Evolutionary conservation across 1,140 invertebrate species (phyloP).

Genomic region (Euschistus heros): DNA sequence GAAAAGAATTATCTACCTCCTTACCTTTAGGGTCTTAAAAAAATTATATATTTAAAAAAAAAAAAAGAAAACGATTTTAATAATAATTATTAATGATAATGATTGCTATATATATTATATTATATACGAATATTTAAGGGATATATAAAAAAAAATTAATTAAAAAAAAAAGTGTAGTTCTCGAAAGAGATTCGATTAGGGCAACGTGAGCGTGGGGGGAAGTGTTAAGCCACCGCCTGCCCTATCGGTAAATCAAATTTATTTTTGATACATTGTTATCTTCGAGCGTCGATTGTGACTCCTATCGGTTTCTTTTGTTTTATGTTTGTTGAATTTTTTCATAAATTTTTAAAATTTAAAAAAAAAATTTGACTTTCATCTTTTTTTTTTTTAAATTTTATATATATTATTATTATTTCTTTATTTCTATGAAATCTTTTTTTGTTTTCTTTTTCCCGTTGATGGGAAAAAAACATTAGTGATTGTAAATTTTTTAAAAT

Average conservation of each 20-base stretch:
- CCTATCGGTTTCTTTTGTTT: constrained; percentile 25
- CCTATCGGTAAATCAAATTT: constrained; percentile 23
- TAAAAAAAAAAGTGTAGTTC: constrained; percentile 3
- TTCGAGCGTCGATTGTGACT: constrained; percentile 19
- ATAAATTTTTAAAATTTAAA: constrained; percentile 22
- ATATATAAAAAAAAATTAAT: not conserved
- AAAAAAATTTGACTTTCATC: constrained; percentile 19
- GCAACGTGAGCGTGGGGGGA: not conserved
- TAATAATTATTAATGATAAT: constrained; percentile 9
- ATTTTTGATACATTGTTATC: constrained; percentile 22
- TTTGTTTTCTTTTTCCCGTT: constrained; percentile 2
- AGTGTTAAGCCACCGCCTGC: constrained; percentile 12
- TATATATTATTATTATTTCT: constrained; percentile 12
- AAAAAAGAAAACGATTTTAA: constrained; percentile 8
- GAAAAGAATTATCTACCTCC: constrained; percentile 8
- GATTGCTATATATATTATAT: constrained; percentile 9
- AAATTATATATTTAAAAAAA: constrained; percentile 15
- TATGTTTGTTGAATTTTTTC: constrained; percentile 26
- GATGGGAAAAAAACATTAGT: constrained; percentile 5
- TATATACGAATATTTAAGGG: constrained; percentile 8
- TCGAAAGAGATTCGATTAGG: constrained; percentile 3
- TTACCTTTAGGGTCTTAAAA: constrained; percentile 16
- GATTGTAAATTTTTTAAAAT: constrained; percentile 14
- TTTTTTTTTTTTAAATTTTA: constrained; percentile 3
- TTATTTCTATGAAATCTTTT: constrained; percentile 8